Base-by-base conservation (phyloP, 1,140 invertebrate genomes). In the Leptinotarsa lineolata region DNA sequence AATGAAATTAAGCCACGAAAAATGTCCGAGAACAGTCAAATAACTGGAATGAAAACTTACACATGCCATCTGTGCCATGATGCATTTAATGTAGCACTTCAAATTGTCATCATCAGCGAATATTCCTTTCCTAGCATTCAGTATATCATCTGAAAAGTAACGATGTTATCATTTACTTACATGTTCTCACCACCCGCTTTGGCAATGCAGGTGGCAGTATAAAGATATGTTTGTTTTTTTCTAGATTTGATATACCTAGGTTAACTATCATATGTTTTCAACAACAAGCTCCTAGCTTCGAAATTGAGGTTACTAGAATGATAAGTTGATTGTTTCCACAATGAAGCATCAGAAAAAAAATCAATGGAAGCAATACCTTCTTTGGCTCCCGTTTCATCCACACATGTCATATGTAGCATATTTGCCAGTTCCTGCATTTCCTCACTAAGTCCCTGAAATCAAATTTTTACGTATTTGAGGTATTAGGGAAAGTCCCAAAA, bases 21-120 rank as follows among this genome's bases (percentile, higher is more conserved):
- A 4, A 30, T 30, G 8, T 30, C 8, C 11, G 8, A 30, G 30
- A 0, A 11, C 8, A 30, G 8, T 11, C 30, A 16, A 59, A 59
- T 20, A 59, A 2, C 5, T 39, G 24, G 16, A 18, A 45, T 48
- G 21, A 24, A 65, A 59, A 79, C 80, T 80, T 76, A 83, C 82
- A n/a, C 75, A 74, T 20, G 79, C 81, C 79, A 81, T 80, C 75
- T 85, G 83, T 30, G 77, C 76, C 61, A 86, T 74, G 0, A 83
- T 30, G 75, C 85, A 86, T 72, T 84, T 86, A 4, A 85, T 78
- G 66, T 86, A 86, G 66, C 85, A 86, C 64, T 82, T 84, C 0
- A 86, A 70, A 24, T 75, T 79, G 8, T 78, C 75, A 70, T 81
- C 80, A 5, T 81, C 78, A 16, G 74, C 63, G 70, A 81, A 81